Evolutionary conservation across 1,140 invertebrate genomes (phyloP).

Genomic region (Colletes latitarsis): DNA sequence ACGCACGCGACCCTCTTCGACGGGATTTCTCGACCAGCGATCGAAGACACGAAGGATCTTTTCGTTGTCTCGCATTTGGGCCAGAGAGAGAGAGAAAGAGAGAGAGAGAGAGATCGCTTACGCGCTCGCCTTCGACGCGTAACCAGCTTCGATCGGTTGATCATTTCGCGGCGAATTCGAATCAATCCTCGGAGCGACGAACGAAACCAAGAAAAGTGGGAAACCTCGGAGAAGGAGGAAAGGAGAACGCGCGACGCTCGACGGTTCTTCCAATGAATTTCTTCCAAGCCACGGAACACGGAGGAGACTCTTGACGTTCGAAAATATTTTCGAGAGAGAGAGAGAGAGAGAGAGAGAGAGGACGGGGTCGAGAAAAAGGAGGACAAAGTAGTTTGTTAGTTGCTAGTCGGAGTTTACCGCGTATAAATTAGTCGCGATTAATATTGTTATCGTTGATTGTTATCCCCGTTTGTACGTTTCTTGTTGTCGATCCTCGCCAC

Average conservation of each 20-base stretch:
- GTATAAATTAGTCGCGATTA: too few species aligned
- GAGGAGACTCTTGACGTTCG: slow-evolving; percentile 5
- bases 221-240: neutral
- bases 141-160: neutral
- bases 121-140: neutral
- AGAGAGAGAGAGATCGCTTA: too few species aligned
- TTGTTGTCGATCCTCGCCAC: neutral
- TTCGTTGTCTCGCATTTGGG: too few species aligned
- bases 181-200: neutral
- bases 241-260: neutral
- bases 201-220: neutral
- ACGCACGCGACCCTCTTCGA: too few species aligned
- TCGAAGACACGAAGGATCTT: too few species aligned
- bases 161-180: slow-evolving; percentile 9
- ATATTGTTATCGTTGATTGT: neutral
- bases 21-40: too few species aligned
- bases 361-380: neutral
- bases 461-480: neutral
- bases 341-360: neutral
- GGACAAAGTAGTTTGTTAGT: too few species aligned
- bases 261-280: slow-evolving; percentile 4
- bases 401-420: too few species aligned
- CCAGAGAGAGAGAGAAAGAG: too few species aligned
- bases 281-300: neutral
- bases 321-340: neutral